Conservation (phyloP, 2,113 vertebrate species). For the Pyrgilauda ruficollis region DNA sequence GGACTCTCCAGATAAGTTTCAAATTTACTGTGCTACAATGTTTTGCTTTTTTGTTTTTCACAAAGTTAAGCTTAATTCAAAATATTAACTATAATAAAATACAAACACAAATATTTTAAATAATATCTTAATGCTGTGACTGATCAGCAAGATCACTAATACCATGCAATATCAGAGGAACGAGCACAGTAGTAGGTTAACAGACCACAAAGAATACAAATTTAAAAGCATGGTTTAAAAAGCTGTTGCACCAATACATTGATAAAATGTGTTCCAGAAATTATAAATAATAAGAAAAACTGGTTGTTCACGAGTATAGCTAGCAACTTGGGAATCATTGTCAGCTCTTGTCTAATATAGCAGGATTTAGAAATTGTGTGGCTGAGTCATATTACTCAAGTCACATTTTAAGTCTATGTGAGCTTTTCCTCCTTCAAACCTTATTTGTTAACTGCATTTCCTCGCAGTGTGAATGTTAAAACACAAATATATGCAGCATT, state of each 20-base stretch:
- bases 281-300: not conserved
- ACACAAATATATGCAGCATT: not conserved
- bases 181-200: not conserved
- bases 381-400: not conserved
- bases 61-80: not conserved
- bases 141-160: not conserved
- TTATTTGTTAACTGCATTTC: not conserved
- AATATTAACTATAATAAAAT: not conserved
- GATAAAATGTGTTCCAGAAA: not conserved
- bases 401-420: not conserved
- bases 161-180: not conserved
- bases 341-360: not conserved
- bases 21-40: not conserved
- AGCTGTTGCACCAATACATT: not conserved
- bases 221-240: not conserved
- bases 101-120: not conserved
- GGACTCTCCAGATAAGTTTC: not conserved
- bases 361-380: not conserved
- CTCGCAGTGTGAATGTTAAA: not conserved
- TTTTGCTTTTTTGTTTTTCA: not conserved
- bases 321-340: not conserved
- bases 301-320: not conserved
- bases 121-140: not conserved
- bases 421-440: not conserved
- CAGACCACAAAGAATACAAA: not conserved